Evolutionary conservation across 2,113 vertebrate species (phyloP).

Genomic region (Rattus rattus): DNA sequence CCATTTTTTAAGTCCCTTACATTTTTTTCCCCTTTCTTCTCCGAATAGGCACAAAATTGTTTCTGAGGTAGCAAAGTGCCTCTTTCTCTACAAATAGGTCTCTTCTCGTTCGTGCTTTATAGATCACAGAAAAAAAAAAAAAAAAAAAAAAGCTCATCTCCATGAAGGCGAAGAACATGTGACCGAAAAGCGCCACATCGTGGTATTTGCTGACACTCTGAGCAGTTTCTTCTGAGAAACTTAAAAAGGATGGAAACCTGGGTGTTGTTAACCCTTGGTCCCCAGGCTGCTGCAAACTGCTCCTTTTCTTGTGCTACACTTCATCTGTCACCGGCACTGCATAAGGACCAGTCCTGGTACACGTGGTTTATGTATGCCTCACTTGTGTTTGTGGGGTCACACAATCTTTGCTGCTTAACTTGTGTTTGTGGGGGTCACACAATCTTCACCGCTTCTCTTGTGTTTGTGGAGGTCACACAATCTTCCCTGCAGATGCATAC

Average conservation of each 20-base stretch:
- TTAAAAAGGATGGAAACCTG: conserved; percentile 45
- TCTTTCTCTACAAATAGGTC: conserved; percentile 74
- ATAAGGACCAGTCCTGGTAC: conserved; percentile 63
- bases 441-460: conserved; percentile 31
- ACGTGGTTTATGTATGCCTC: conserved; percentile 40
- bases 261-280: background rate
- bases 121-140: conserved; percentile 51
- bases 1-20: conserved; percentile 29
- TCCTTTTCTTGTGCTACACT: conserved; percentile 46
- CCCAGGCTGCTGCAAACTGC: conserved; percentile 14
- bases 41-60: conserved; percentile 49
- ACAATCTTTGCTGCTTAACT: conserved; percentile 41
- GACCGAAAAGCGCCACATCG: conserved; percentile 48
- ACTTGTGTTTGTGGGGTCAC: conserved; percentile 61
- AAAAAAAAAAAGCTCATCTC: conserved; percentile 10
- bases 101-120: conserved; percentile 72
- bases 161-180: conserved; percentile 63
- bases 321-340: conserved; percentile 52
- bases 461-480: conserved; percentile 51
- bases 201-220: conserved; percentile 58
- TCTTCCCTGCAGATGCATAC: conserved; percentile 61
- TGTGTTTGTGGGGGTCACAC: conserved; percentile 48
- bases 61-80: conserved; percentile 69
- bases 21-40: conserved; percentile 46
- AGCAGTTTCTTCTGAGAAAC: conserved; percentile 43